Evolutionary conservation across 2,113 vertebrate genomes (phyloP).

Genomic region (Eclectus roratus): DNA sequence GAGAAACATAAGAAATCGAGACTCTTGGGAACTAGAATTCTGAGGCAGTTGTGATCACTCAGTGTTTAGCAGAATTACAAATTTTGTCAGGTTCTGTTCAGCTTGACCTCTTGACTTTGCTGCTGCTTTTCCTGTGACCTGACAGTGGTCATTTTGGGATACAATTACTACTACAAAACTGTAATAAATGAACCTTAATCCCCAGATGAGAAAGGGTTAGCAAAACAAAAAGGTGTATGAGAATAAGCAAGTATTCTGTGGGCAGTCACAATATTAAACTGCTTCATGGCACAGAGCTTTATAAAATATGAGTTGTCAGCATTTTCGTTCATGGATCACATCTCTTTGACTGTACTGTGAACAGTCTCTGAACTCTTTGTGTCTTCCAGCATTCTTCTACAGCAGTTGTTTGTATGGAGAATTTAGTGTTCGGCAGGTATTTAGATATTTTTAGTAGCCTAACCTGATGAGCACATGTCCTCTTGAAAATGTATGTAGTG

Average conservation of each 20-base stretch:
- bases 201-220: background rate
- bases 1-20: background rate
- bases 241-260: background rate
- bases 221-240: background rate
- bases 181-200: background rate
- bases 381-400: background rate
- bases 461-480: constrained; percentile 34
- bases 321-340: background rate
- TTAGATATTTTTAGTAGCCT: constrained; percentile 58
- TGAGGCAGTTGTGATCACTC: background rate
- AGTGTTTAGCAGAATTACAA: background rate
- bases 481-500: background rate
- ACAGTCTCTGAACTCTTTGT: background rate
- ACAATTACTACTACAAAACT: background rate
- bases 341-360: background rate
- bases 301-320: background rate
- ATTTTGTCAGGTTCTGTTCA: background rate
- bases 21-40: background rate
- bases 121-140: background rate
- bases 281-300: background rate
- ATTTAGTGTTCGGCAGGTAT: constrained; percentile 5
- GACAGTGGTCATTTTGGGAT: background rate
- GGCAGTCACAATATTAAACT: background rate
- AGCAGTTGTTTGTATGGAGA: constrained; percentile 1
- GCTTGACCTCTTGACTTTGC: background rate